phyloP scores from a whole-genome alignment of 2,888 invertebrate species.

The Hydrotaea diabolus region DNA sequence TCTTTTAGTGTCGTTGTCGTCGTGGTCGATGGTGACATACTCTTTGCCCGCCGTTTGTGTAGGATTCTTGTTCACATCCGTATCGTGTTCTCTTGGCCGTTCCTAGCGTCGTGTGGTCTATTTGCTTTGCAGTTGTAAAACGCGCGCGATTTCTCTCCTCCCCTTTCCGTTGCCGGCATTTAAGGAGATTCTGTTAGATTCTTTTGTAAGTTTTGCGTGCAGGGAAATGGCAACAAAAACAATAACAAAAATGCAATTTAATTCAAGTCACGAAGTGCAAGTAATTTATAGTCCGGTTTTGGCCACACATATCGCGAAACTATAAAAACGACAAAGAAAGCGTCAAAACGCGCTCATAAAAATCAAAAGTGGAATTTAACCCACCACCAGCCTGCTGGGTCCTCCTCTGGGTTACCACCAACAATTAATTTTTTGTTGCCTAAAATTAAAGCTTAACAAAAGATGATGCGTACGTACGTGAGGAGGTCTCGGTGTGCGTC shows the following conservation, averaged over 20 bases:
- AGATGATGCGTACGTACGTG: background rate
- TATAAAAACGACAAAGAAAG: background rate
- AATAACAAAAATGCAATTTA: background rate
- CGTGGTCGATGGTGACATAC: too few species aligned
- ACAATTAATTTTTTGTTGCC: background rate
- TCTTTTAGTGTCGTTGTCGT: background rate
- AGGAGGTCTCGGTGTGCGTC: background rate
- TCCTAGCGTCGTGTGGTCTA: background rate
- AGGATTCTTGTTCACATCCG: background rate
- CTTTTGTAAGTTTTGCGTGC: background rate
- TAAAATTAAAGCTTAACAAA: background rate
- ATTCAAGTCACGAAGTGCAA: constrained; percentile 12
- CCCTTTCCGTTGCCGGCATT: background rate
- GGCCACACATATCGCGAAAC: background rate
- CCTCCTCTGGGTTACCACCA: too few species aligned
- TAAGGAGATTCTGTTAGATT: background rate
- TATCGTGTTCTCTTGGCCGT: background rate
- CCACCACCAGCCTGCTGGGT: too few species aligned
- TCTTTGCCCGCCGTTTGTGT: too few species aligned
- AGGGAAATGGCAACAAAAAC: background rate
- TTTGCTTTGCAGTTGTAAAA: background rate
- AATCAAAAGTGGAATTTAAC: background rate
- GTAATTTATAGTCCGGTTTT: background rate
- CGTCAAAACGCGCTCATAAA: background rate
- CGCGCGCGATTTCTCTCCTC: constrained; percentile 12